These are phyloP conservation scores for Eptatretus burgeri DNA, from an alignment of 2,113 vertebrate genomes.

Conservation along the genomic window DNA sequence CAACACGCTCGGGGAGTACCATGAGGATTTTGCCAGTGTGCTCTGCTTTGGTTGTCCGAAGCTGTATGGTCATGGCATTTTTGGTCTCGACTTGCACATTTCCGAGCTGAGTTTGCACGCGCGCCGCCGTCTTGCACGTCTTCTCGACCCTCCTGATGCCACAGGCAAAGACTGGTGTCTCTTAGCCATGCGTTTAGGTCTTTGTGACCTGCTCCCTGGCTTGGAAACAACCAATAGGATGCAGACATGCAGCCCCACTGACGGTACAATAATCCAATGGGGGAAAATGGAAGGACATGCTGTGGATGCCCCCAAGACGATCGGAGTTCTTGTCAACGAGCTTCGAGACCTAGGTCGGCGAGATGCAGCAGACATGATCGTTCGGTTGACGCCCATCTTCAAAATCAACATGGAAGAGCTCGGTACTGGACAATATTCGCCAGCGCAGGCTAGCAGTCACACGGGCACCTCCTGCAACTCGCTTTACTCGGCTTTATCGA, in stretches of 20 bases:
- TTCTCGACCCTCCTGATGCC: constrained; percentile 73
- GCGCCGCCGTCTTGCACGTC: constrained; percentile 51
- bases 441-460: constrained; percentile 43
- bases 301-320: constrained; percentile 15
- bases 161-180: constrained; percentile 97
- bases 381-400: constrained; percentile 58
- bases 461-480: constrained; percentile 82
- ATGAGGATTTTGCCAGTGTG: constrained; percentile 79
- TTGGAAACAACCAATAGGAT: constrained; percentile 26
- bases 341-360: constrained; percentile 70
- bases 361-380: constrained; percentile 68
- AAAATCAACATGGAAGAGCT: constrained; percentile 43
- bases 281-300: constrained; percentile 14
- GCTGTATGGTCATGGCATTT: constrained; percentile 44
- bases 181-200: constrained; percentile 84
- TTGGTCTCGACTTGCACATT: constrained; percentile 48
- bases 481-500: constrained; percentile 79
- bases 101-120: constrained; percentile 48
- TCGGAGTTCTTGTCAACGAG: constrained; percentile 54
- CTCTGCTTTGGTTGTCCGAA: constrained; percentile 58
- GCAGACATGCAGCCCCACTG: constrained; percentile 40
- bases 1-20: constrained; percentile 87
- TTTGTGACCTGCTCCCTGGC: constrained; percentile 65
- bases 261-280: constrained; percentile 59
- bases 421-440: constrained; percentile 28